Conservation (phyloP, 1,140 invertebrate species). For the Yoshiicerus persimilis region DNA sequence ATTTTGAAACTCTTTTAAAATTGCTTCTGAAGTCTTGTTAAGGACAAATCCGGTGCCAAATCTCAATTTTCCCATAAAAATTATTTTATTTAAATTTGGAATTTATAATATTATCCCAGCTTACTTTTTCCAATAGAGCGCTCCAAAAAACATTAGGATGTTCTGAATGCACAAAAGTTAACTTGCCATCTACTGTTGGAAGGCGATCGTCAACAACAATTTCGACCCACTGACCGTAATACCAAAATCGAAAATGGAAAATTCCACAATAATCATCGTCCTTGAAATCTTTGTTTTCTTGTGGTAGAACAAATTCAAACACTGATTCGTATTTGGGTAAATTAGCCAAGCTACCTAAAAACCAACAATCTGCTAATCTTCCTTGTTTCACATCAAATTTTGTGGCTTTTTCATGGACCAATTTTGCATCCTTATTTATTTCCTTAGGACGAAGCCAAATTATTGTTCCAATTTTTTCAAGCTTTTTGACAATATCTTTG, state of each 20-base stretch:
- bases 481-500: neutral
- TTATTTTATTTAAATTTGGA: neutral
- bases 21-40: no score
- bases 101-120: conserved; percentile 64
- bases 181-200: conserved; percentile 64
- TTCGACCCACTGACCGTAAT: conserved; percentile 71
- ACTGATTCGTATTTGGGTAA: conserved; percentile 61
- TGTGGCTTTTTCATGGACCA: neutral
- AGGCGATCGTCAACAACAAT: conserved; percentile 73
- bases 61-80: no score
- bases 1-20: no score
- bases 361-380: conserved; percentile 65
- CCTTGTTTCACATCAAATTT: conserved; percentile 67
- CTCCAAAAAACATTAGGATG: conserved; percentile 68
- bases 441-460: conserved; percentile 55
- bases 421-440: conserved; percentile 61
- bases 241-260: conserved; percentile 64
- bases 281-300: conserved; percentile 60
- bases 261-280: conserved; percentile 60
- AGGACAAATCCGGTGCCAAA: no score
- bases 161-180: conserved; percentile 67
- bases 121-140: conserved; percentile 72
- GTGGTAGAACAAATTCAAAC: conserved; percentile 61
- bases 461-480: neutral
- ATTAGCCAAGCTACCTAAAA: conserved; percentile 65